phyloP scores from a whole-genome alignment of 2,113 vertebrate species.

The Malurus elegans region DNA sequence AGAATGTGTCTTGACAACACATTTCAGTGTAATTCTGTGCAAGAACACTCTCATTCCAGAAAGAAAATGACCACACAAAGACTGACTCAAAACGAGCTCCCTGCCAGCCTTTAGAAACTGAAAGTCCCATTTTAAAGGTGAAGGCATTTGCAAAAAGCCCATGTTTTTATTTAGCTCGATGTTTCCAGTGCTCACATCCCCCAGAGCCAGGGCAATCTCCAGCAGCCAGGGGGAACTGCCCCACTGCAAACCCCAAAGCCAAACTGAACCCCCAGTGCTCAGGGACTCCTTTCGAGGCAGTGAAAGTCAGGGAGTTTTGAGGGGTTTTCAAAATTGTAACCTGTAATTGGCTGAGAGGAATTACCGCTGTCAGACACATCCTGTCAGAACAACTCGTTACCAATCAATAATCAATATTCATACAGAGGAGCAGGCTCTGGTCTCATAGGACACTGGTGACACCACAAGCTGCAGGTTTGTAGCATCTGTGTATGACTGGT shows the following conservation, averaged over 20 bases:
- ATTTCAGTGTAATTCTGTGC: slow-evolving; percentile 23
- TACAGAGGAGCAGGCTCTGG: rapidly evolving
- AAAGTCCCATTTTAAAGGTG: slow-evolving; percentile 24
- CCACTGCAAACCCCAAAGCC: neutral
- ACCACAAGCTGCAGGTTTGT: neutral
- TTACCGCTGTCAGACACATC: neutral
- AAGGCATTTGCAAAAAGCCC: neutral
- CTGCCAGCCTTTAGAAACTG: slow-evolving; percentile 35
- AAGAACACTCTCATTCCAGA: slow-evolving; percentile 27
- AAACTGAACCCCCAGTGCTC: neutral
- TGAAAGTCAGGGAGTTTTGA: neutral
- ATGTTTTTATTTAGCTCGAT: neutral
- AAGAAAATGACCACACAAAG: slow-evolving; percentile 58
- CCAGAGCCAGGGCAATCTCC: neutral
- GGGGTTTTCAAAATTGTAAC: neutral
- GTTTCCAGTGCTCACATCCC: neutral
- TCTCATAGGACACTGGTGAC: neutral
- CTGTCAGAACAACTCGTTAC: neutral
- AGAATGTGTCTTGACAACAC: slow-evolving; percentile 50
- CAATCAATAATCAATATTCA: neutral
- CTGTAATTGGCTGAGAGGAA: neutral
- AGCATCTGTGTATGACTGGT: neutral
- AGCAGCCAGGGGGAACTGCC: neutral
- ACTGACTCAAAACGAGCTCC: slow-evolving; percentile 28
- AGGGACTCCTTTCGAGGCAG: neutral